phyloP scores from a whole-genome alignment of 1,140 invertebrate genomes.

The Oppia nitens region DNA sequence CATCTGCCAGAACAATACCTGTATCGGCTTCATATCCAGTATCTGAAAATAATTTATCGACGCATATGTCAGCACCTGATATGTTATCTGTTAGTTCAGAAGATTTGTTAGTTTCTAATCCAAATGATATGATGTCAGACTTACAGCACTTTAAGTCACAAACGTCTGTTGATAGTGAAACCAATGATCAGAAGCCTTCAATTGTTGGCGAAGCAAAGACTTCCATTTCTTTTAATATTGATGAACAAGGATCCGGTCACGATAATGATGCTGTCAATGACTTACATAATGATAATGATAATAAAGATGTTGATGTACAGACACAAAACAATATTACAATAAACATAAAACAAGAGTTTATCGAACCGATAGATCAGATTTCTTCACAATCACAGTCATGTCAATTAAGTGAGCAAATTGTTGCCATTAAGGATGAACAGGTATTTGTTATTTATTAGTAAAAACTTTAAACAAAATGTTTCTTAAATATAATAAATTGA shows the following conservation, averaged over 20 bases:
- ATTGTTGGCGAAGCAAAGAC: constrained; percentile 16
- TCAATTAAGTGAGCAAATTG: too few relatives aligned
- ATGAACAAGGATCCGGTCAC: constrained; percentile 12
- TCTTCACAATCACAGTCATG: too few relatives aligned
- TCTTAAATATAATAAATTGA: too few relatives aligned
- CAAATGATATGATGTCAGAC: neutral
- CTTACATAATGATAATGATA: neutral
- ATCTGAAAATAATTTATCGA: neutral
- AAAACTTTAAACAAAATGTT: too few relatives aligned
- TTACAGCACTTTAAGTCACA: neutral
- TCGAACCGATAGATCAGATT: too few relatives aligned
- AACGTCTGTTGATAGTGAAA: neutral
- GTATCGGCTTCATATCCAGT: neutral
- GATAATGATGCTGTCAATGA: constrained; percentile 16
- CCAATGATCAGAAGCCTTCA: neutral
- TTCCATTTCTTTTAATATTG: constrained; percentile 13
- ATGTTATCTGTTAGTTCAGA: neutral
- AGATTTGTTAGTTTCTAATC: neutral
- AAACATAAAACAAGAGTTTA: constrained; percentile 14
- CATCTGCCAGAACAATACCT: neutral
- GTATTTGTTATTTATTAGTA: too few relatives aligned
- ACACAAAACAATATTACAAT: constrained; percentile 10
- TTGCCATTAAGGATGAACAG: too few relatives aligned
- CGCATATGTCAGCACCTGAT: constrained; percentile 16
- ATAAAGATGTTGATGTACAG: neutral